A percentile compares a stretch with the other conserved stretches of the same genome.
phyloP scores from a whole-genome alignment of 2,797 vertebrate species.

The Podarcis lilfordi region DNA sequence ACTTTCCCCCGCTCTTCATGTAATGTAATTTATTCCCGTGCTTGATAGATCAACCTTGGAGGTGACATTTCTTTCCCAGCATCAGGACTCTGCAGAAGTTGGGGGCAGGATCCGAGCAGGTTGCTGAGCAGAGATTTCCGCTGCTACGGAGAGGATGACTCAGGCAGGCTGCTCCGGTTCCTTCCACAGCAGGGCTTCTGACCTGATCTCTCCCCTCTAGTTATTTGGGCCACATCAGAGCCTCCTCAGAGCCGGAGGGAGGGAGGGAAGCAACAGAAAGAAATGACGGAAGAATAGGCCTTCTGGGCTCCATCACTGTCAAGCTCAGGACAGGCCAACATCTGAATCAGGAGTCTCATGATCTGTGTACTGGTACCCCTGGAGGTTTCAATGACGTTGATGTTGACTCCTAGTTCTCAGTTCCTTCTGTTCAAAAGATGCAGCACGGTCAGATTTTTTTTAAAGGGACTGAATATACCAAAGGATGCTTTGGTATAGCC shows the following conservation, averaged over 20 bases:
- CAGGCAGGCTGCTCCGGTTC: background rate
- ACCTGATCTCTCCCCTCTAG: background rate
- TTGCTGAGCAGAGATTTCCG: background rate
- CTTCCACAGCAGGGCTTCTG: background rate
- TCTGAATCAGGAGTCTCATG: background rate
- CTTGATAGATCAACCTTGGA: slow-evolving; percentile 72
- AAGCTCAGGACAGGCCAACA: background rate
- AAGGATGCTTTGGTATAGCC: too few species aligned
- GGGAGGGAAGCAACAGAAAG: background rate
- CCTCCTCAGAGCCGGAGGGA: background rate
- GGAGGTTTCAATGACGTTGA: background rate
- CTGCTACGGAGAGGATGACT: slow-evolving; percentile 12
- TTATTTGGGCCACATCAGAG: background rate
- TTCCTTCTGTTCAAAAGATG: background rate
- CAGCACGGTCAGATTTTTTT: too few species aligned
- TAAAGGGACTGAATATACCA: too few species aligned
- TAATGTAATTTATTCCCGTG: slow-evolving; percentile 62
- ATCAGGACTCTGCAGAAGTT: slow-evolving; percentile 44
- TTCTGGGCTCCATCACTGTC: background rate
- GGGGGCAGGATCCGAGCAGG: background rate
- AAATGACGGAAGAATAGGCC: background rate
- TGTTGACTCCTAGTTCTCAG: too few species aligned
- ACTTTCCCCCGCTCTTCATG: slow-evolving; percentile 5
- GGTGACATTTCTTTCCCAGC: slow-evolving; percentile 62
- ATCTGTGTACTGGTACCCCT: background rate